Conservation (phyloP, 2,797 vertebrate genomes). For the Sebastiscus albofasciatus region DNA sequence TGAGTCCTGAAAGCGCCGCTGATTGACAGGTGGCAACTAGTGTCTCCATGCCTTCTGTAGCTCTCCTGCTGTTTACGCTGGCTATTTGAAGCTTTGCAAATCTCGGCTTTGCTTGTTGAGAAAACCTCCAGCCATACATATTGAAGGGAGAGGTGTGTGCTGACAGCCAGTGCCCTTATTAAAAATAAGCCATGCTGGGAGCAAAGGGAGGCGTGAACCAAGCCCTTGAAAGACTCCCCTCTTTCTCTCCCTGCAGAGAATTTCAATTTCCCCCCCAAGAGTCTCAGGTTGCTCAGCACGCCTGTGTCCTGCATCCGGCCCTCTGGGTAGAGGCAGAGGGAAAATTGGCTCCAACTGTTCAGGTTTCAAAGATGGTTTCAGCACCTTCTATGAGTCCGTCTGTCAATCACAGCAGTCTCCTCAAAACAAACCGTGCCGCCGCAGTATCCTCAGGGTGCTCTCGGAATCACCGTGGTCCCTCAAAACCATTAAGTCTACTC, state of each 20-base stretch:
- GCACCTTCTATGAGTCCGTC: constrained; percentile 7
- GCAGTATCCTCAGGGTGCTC: background rate
- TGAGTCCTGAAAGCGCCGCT: background rate
- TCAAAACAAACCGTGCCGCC: constrained; percentile 13
- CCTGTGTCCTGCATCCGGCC: constrained; percentile 45
- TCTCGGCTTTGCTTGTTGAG: constrained; percentile 39
- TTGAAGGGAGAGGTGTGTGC: constrained; percentile 53
- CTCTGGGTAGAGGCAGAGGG: constrained; percentile 39
- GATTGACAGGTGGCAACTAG: constrained; percentile 65
- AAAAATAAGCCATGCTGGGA: constrained; percentile 72
- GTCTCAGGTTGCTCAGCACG: constrained; percentile 61
- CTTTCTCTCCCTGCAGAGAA: constrained; percentile 67
- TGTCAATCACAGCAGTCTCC: constrained; percentile 50
- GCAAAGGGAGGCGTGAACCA: constrained; percentile 51
- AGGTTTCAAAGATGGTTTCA: constrained; percentile 54
- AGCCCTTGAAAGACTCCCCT: constrained; percentile 65
- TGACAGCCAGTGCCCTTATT: constrained; percentile 67
- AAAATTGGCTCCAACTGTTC: constrained; percentile 63
- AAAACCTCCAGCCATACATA: constrained; percentile 48
- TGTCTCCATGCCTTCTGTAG: constrained; percentile 7
- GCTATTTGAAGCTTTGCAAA: constrained; percentile 52
- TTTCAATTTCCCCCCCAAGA: constrained; percentile 62
- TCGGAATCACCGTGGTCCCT: background rate
- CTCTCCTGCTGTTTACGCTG: constrained; percentile 40
- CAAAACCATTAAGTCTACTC: background rate